Base-by-base conservation (phyloP, 2,113 vertebrate genomes). In the Glaucidium brasilianum region DNA sequence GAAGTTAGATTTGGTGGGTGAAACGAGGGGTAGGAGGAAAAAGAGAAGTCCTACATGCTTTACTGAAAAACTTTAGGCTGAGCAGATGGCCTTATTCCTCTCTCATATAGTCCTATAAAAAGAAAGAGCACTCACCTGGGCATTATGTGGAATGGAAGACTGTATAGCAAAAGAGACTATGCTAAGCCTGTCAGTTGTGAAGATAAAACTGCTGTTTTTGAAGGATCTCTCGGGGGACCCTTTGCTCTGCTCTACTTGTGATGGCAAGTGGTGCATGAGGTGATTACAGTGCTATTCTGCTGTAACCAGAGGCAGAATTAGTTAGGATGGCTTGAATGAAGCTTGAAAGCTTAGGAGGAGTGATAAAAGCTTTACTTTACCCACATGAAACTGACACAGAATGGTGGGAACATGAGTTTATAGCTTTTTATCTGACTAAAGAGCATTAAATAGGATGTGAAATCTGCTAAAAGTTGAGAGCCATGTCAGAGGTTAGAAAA, bases 61-160 rank as follows among this genome's bases (percentile, higher is more conserved):
- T 89, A 11, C 58, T 72, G n/a, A 12, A 68, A 90, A 85, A 72
- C 9, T 93, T 90, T 22, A 29, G 37, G 12, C 35, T 86, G 55
- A 69, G 49, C 66, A 82, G 47, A 7, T 59, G 20, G 11, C 41
- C 10, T 55, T 55, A 10, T 5, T 90, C 18, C 22, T 87, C 16
- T 39, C 34, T 53, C 0, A 0, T 12, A 9, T 15, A 15, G 22
- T 83, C 37, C 10, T 67, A 0, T 52, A 62, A n/a, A n/a, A n/a
- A 35, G 78, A 74, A 90, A 29, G 10, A 91, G 16, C 35, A 49
- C 35, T 71, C 74, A 23, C 11, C 6, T 16, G 18, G 26, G 11
- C 13, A 2, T n/a, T 3, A 1, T 25, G 47, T 85, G 11, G 26
- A 69, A 62, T 25, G 39, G 43, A 55, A 64, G 47, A 10, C 4